A percentile compares a stretch with the other conserved stretches of the same genome.
phyloP scores from a whole-genome alignment of 2,888 invertebrate genomes.

The Eumacrocentrus americanus region DNA sequence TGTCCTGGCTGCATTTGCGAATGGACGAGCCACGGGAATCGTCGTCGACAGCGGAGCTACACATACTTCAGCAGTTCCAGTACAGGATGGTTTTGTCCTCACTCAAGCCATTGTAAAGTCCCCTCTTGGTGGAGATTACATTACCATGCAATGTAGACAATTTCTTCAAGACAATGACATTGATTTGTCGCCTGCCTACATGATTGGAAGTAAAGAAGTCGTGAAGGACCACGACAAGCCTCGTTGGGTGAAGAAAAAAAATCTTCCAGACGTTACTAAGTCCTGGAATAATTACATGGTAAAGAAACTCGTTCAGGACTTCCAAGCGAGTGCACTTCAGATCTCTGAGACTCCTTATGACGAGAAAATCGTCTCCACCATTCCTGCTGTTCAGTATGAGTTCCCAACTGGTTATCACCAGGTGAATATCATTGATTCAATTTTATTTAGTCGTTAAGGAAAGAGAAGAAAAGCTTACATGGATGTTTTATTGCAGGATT shows the following conservation, averaged over 20 bases:
- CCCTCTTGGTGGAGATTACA: slow-evolving; percentile 94
- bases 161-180: slow-evolving; percentile 71
- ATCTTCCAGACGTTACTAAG: slow-evolving; percentile 79
- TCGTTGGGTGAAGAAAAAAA: slow-evolving; percentile 77
- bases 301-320: slow-evolving; percentile 80
- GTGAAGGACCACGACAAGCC: slow-evolving; percentile 90
- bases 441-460: background rate
- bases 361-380: slow-evolving; percentile 81
- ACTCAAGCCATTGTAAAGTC: slow-evolving; percentile 95
- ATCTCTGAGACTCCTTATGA: slow-evolving; percentile 92
- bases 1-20: slow-evolving; percentile 96
- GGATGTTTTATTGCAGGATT: slow-evolving; percentile 67
- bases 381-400: slow-evolving; percentile 95
- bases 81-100: slow-evolving; percentile 94
- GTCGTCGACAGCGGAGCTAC: slow-evolving; percentile 97
- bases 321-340: slow-evolving; percentile 73
- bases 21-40: slow-evolving; percentile 84
- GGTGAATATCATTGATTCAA: slow-evolving; percentile 44
- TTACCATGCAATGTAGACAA: slow-evolving; percentile 77
- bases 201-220: slow-evolving; percentile 81
- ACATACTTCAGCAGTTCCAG: slow-evolving; percentile 97
- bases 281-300: slow-evolving; percentile 98
- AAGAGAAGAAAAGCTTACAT: background rate
- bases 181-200: slow-evolving; percentile 79
- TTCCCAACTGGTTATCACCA: slow-evolving; percentile 98